Evolutionary conservation across 1,140 invertebrate species (phyloP), one percentile per base, ranked within the genome.

Genomic region (Drosophila obscura): DNA sequence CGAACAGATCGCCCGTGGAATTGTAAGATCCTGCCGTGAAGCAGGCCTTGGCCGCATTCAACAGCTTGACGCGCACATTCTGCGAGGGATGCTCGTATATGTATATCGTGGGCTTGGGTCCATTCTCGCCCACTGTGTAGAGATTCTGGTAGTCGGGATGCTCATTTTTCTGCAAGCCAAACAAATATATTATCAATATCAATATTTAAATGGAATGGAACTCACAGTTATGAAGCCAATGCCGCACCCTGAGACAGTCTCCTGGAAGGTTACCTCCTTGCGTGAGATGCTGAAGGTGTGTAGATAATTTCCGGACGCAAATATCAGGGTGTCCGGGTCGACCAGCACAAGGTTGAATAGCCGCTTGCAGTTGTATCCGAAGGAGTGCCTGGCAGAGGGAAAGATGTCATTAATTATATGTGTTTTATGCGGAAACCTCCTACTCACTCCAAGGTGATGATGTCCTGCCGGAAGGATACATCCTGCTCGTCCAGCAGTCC

Each of bases 111-210:
- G 97, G 96, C 39, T 95, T 94, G 75, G 96, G 95, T 11, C 94
- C 96, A 84, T 96, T 97, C 92, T 98, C 97, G 9, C 94, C 97
- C n/a, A 98, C 94, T 11, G 96, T 96, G 81, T 98, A 94, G 65
- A 96, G 95, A 61, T 94, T 92, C 61, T 94, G 92, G 53, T 92
- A 93, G 35, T 94, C 93, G 66, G 92, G 92, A 46, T 90, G 92
- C 63, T 96, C 95, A 93, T 97, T 96, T 93, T 95, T 96, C 95
- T 96, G 79, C 7, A 94, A 76, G 6, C 5, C 9, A 1, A 64
- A 65, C 2, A 7, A 62, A 53, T 11, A 24, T 16, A 44, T 26
- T 1, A 19, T 19, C 19, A 19, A 19, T 19, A 19, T 19, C 2
- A 1, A 55, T 49, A 43, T 13, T 0, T 52, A 5, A 49, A 13